phyloP scores from a whole-genome alignment of 2,888 invertebrate genomes.

The Craniophora ligustri region DNA sequence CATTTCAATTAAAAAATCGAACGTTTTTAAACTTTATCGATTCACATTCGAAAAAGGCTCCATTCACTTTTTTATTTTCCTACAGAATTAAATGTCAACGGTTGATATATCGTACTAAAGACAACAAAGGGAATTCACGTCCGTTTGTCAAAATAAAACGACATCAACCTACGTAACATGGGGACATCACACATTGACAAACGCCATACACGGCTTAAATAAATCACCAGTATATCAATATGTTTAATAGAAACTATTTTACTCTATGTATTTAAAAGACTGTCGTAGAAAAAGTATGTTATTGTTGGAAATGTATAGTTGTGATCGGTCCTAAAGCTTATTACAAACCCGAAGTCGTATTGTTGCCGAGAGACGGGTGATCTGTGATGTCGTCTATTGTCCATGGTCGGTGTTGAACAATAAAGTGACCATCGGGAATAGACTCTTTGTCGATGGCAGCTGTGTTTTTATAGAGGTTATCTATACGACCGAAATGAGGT shows the following conservation, averaged over 20 bases:
- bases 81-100: conserved; percentile 73
- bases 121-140: conserved; percentile 80
- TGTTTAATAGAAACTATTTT: conserved; percentile 58
- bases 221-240: conserved; percentile 58
- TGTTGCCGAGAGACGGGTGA: conserved; percentile 76
- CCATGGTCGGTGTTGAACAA: conserved; percentile 77
- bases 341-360: conserved; percentile 76
- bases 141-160: conserved; percentile 85
- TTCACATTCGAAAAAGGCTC: conserved; percentile 59
- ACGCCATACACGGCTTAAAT: conserved; percentile 57
- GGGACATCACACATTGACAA: conserved; percentile 69
- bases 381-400: conserved; percentile 81
- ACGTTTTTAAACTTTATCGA: conserved; percentile 58
- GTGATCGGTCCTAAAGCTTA: conserved; percentile 73
- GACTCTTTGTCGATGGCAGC: conserved; percentile 79
- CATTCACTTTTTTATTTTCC: conserved; percentile 70
- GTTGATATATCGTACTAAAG: conserved; percentile 81
- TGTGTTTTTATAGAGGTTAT: conserved; percentile 80
- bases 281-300: conserved; percentile 60
- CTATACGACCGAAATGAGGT: conserved; percentile 71
- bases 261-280: conserved; percentile 56
- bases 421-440: conserved; percentile 82
- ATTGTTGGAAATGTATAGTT: conserved; percentile 66
- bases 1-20: conserved; percentile 37
- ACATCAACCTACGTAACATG: conserved; percentile 79